phyloP scores from a whole-genome alignment of 2,113 vertebrate genomes.

The Phrynosoma blainvillii region DNA sequence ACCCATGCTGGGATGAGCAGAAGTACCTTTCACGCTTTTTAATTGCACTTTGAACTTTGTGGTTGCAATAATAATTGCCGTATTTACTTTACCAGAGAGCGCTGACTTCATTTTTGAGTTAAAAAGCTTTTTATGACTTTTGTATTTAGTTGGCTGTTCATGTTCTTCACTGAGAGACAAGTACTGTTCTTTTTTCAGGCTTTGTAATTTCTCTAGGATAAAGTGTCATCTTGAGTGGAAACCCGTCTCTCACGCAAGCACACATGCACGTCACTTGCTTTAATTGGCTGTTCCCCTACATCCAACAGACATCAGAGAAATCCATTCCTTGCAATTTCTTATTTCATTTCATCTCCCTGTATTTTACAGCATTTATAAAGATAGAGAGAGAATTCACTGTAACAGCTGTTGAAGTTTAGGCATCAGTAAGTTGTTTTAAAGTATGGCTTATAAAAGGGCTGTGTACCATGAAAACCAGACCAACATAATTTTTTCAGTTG shows the following conservation, averaged over 20 bases:
- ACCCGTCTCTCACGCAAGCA: background rate
- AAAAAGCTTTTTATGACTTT: background rate
- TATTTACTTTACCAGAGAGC: background rate
- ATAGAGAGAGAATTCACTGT: conserved; percentile 4
- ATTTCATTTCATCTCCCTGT: background rate
- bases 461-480: background rate
- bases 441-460: rapidly evolving
- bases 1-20: background rate
- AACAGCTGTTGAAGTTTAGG: background rate
- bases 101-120: background rate
- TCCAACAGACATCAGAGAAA: background rate
- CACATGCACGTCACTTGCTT: background rate
- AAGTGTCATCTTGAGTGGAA: background rate
- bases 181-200: background rate
- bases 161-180: background rate
- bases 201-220: conserved; percentile 12
- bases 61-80: too few species aligned
- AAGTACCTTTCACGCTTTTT: background rate
- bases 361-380: background rate
- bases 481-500: background rate
- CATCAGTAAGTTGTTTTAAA: background rate
- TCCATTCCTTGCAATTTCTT: background rate
- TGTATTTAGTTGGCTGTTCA: background rate
- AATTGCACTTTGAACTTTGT: too few species aligned
- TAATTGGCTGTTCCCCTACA: background rate